phyloP scores from a whole-genome alignment of 53 echinoderm and acorn worm genomes.

The Stichopus horrens region DNA sequence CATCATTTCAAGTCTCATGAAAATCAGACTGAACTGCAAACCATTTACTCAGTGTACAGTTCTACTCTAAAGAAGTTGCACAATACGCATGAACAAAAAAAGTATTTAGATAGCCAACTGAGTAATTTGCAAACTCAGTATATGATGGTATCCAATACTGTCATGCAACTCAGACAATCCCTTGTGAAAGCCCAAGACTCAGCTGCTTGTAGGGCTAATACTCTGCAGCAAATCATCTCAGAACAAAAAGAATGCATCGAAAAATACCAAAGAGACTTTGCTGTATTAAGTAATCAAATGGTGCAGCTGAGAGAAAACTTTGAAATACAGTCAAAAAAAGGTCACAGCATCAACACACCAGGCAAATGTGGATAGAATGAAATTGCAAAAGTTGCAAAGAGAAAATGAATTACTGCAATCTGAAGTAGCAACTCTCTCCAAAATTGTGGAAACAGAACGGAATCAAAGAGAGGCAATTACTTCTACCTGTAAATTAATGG shows the following conservation, averaged over 20 bases:
- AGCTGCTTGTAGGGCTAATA: neutral
- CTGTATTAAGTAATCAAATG: neutral
- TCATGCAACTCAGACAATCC: neutral
- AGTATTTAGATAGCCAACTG: neutral
- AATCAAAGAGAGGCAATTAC: neutral
- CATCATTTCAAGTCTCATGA: neutral
- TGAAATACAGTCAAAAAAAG: neutral
- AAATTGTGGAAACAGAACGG: neutral
- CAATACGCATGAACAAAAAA: neutral
- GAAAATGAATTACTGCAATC: slow-evolving; percentile 10
- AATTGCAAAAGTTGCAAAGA: neutral
- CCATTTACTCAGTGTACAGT: neutral
- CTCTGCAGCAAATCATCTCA: neutral
- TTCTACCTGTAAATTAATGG: slow-evolving; percentile 14
- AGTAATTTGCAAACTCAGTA: neutral
- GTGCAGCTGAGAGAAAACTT: neutral
- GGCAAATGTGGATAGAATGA: neutral
- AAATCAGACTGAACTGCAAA: neutral
- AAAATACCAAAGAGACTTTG: neutral
- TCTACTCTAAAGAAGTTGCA: neutral
- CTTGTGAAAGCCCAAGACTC: neutral
- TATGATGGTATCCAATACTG: neutral
- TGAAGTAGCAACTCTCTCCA: slow-evolving; percentile 18
- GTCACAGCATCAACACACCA: neutral
- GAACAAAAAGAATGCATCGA: neutral